Percentiles rank a stretch among this genome's conserved stretches.
phyloP scores from a whole-genome alignment of 2,113 vertebrate species.

The Python bivittatus region DNA sequence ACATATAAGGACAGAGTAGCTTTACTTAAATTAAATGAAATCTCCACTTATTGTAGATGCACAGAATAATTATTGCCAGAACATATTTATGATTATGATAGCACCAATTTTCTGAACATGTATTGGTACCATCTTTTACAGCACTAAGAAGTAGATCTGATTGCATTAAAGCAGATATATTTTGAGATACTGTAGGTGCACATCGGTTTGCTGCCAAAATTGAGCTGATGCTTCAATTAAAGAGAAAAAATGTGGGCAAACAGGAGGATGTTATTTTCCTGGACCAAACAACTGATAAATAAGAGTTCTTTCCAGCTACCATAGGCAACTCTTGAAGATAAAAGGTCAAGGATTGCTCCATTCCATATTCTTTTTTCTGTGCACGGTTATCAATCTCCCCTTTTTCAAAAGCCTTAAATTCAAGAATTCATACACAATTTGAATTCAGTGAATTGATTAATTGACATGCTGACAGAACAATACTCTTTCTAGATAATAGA shows the following conservation, averaged over 20 bases:
- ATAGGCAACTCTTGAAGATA: background rate
- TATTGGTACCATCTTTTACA: background rate
- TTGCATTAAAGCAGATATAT: background rate
- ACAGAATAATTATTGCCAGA: background rate
- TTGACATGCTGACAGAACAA: conserved; percentile 1
- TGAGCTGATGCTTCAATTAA: background rate
- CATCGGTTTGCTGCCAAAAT: background rate
- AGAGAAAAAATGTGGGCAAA: background rate
- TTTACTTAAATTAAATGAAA: background rate
- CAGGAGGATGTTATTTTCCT: background rate
- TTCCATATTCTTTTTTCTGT: background rate
- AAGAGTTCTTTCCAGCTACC: background rate
- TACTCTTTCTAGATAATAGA: conserved; percentile 1
- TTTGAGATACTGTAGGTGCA: background rate
- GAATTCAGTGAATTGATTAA: conserved; percentile 25
- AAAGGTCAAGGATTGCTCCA: background rate
- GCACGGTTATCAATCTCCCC: background rate
- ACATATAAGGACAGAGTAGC: background rate
- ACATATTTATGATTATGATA: background rate
- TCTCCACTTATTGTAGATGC: background rate
- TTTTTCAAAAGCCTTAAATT: background rate
- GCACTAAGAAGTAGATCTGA: background rate
- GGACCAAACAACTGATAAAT: background rate
- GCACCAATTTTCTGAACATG: background rate
- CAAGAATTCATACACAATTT: background rate